Evolutionary conservation across 2,888 invertebrate genomes (phyloP).

Genomic region (Atherix ibis): DNA sequence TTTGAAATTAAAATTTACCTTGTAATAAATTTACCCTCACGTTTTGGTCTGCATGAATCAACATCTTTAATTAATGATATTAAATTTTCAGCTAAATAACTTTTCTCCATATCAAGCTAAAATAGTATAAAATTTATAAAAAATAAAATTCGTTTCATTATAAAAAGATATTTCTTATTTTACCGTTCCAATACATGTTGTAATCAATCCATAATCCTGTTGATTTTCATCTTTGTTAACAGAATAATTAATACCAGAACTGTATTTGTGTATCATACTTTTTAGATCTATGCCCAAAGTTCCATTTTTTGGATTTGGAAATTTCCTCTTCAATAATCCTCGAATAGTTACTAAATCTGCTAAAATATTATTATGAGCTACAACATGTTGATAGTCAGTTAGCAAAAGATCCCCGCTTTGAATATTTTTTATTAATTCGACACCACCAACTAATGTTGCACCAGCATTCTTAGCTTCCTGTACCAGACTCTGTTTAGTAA

Average conservation of each 20-base stretch:
- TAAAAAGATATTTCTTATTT: conserved; percentile 11
- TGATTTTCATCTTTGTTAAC: conserved; percentile 51
- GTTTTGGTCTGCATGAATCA: conserved; percentile 45
- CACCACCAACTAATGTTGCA: conserved; percentile 54
- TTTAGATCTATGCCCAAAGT: conserved; percentile 50
- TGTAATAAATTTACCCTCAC: conserved; percentile 52
- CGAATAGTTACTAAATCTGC: conserved; percentile 59
- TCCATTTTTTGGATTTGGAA: conserved; percentile 51
- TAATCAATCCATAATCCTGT: conserved; percentile 51
- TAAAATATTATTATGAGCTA: conserved; percentile 67
- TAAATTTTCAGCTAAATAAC: conserved; percentile 59
- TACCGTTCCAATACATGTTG: conserved; percentile 55
- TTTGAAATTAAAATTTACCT: conserved; percentile 16
- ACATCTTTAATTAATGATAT: conserved; percentile 47
- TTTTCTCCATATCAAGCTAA: conserved; percentile 56
- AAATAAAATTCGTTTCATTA: background rate
- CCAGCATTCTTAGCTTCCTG: conserved; percentile 50
- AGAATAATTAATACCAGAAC: conserved; percentile 53
- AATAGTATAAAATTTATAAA: background rate
- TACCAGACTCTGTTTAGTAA: conserved; percentile 18
- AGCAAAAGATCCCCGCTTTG: conserved; percentile 53
- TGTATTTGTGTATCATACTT: conserved; percentile 44
- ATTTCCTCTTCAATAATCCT: conserved; percentile 60
- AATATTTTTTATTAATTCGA: conserved; percentile 59
- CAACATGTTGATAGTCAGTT: conserved; percentile 53